phyloP scores from a whole-genome alignment of 92 coral and sea anemone species.

The Diadumene lineata region DNA sequence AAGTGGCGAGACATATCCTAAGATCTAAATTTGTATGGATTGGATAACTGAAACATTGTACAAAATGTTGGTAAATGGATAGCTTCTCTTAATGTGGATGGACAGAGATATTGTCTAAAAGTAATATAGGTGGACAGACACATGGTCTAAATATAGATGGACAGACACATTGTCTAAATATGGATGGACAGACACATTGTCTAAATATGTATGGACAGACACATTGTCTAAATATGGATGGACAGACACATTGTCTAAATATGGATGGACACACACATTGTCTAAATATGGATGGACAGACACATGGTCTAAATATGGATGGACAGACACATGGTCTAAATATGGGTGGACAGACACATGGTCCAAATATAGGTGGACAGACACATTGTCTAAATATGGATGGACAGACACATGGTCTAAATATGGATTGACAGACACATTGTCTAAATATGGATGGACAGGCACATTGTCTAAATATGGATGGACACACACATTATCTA shows the following conservation, averaged over 20 bases:
- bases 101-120: neutral
- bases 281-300: neutral
- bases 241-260: neutral
- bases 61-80: too few relatives aligned
- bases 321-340: neutral
- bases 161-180: neutral
- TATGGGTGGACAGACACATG: neutral
- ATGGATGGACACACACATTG: neutral
- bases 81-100: neutral
- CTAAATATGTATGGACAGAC: neutral
- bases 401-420: neutral
- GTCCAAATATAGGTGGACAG: neutral
- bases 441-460: neutral
- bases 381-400: neutral
- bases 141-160: neutral
- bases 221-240: neutral
- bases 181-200: neutral
- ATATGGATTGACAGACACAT: neutral
- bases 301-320: neutral
- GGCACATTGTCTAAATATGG: too few relatives aligned
- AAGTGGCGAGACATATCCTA: slow-evolving; percentile 31
- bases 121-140: neutral
- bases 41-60: too few relatives aligned
- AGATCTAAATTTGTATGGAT: slow-evolving; percentile 7
- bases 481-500: too few relatives aligned